These are phyloP conservation scores for Thalpophila matura DNA, from an alignment of 2,888 invertebrate genomes.

Conservation along the genomic window DNA sequence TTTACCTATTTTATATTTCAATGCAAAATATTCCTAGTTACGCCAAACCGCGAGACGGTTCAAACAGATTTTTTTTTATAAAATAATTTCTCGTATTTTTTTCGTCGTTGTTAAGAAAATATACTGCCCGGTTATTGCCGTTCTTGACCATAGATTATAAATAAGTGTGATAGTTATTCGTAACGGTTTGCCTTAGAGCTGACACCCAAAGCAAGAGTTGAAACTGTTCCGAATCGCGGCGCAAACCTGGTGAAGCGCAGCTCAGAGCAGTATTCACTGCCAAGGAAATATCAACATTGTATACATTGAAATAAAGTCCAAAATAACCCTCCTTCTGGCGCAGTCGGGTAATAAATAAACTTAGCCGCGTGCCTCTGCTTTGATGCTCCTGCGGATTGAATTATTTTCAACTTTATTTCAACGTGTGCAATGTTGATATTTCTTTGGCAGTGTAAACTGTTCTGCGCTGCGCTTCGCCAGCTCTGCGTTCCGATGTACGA, in stretches of 20 bases:
- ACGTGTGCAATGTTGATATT: too few species aligned
- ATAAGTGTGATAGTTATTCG: slow-evolving; percentile 56
- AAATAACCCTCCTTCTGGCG: too few species aligned
- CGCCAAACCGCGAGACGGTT: slow-evolving; percentile 34
- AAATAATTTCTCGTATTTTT: slow-evolving; percentile 40
- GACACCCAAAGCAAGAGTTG: slow-evolving; percentile 20
- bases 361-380: too few species aligned
- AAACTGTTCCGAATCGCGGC: slow-evolving; percentile 23
- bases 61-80: slow-evolving; percentile 22
- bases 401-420: too few species aligned
- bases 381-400: too few species aligned
- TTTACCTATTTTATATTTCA: not conserved
- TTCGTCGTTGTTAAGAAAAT: slow-evolving; percentile 62
- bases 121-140: slow-evolving; percentile 70
- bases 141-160: slow-evolving; percentile 60
- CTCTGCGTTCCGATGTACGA: slow-evolving; percentile 7
- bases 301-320: too few species aligned
- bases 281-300: slow-evolving; percentile 8
- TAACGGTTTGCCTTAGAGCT: slow-evolving; percentile 54
- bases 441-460: too few species aligned
- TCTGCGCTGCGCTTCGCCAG: too few species aligned
- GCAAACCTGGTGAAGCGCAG: too few species aligned
- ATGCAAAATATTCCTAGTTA: slow-evolving; percentile 41
- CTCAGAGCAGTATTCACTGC: too few species aligned
- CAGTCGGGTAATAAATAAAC: too few species aligned